Conservation (phyloP, 2,888 invertebrate species). For the Leptinotarsa peninsularis region DNA sequence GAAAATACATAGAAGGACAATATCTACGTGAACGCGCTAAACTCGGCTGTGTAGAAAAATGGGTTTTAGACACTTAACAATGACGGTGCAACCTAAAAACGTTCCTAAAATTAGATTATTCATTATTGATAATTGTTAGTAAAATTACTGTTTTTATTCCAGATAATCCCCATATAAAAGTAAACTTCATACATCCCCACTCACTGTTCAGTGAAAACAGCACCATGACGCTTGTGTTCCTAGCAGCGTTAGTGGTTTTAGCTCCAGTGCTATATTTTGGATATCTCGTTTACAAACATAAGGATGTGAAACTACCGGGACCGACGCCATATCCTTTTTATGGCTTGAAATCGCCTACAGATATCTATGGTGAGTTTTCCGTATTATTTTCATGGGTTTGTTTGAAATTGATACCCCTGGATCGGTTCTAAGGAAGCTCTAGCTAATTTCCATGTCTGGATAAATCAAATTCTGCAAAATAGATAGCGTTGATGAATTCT, state of each 20-base stretch:
- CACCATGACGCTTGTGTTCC: neutral
- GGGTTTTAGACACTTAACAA: no score
- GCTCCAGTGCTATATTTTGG: neutral
- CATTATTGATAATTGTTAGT: neutral
- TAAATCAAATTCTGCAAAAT: no score
- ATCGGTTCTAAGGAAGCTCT: no score
- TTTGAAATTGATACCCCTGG: no score
- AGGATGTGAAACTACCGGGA: neutral
- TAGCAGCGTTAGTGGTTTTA: neutral
- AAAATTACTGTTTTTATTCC: neutral
- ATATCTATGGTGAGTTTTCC: neutral
- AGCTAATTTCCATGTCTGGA: no score
- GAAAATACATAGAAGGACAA: no score
- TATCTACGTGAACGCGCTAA: no score
- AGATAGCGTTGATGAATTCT: no score
- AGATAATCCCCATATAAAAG: neutral
- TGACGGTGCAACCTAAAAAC: no score
- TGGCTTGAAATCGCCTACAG: neutral
- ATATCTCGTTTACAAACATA: neutral
- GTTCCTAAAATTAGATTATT: neutral
- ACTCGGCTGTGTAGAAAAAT: no score
- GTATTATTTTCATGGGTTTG: no score
- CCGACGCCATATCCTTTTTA: constrained; percentile 4
- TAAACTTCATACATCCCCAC: neutral
- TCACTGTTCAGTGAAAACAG: neutral